Conservation (phyloP, 2,888 invertebrate species). For the Siphlonurus alternatus region DNA sequence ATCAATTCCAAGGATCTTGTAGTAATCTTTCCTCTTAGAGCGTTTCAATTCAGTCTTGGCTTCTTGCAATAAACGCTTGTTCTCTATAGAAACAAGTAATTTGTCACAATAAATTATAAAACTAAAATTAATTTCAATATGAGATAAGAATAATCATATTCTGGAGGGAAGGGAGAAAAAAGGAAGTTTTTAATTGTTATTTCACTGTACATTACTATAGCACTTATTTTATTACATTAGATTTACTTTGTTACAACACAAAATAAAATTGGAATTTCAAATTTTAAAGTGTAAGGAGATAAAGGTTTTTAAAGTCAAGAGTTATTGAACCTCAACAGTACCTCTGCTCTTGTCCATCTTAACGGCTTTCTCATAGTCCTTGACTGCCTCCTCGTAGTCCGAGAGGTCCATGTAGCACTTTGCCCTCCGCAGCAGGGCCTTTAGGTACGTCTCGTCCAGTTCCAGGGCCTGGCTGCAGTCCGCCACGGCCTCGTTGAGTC, state of each 20-base stretch:
- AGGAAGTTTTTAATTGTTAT: no score
- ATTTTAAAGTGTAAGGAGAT: no score
- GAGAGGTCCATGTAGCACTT: conserved; percentile 69
- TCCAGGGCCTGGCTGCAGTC: conserved; percentile 76
- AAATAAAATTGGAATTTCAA: no score
- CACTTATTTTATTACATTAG: no score
- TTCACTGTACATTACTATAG: no score
- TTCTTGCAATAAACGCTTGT: conserved; percentile 62
- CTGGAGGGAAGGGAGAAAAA: no score
- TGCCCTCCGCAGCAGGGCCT: conserved; percentile 72
- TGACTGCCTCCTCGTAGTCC: conserved; percentile 75
- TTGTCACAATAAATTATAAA: conserved; percentile 3
- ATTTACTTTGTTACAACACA: no score
- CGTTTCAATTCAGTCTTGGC: conserved; percentile 79
- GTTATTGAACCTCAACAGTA: no score
- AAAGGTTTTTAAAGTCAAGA: no score
- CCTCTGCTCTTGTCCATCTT: conserved; percentile 61
- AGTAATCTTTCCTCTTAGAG: conserved; percentile 90
- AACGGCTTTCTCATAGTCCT: conserved; percentile 72
- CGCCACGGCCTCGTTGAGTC: conserved; percentile 56
- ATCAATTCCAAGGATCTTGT: conserved; percentile 78
- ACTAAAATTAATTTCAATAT: no score
- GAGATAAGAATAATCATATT: no score
- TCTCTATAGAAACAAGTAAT: conserved; percentile 38
- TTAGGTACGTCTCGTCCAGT: conserved; percentile 69